Evolutionary conservation across 2,797 vertebrate species (phyloP), one percentile per base, ranked within the genome.

Genomic region (Hipposideros larvatus): DNA sequence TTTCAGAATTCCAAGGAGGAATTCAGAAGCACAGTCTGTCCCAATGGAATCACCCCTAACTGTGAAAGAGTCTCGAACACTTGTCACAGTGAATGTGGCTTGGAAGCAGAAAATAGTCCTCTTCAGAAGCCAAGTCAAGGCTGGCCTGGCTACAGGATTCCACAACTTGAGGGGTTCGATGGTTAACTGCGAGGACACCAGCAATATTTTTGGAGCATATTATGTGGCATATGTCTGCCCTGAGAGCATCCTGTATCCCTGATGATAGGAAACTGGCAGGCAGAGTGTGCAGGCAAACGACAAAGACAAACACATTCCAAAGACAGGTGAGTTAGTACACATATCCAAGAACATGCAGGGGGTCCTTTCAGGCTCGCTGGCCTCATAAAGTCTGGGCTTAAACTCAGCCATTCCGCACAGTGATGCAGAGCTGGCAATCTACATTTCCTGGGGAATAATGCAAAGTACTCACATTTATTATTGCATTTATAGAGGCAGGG

Each of bases 281-380:
- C 95, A 96, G 98, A 95, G 98, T 93, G 90, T 97, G 95, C 98
- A 94, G 98, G 97, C 97, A 97, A 78, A 97, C 96, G 97, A 97
- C 98, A 90, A 95, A 98, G 96, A 98, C 91, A 95, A 97, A 97
- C 89, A 96, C 97, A 98, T 13, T 4, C 94, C 95, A 96, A 96
- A 98, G 95, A 97, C 78, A 97, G 95, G 90, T 96, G 93, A 96
- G 96, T 98, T 98, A 98, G 97, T 98, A 98, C 82, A 97, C 0
- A 3, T 92, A 53, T 95, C 92, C 70, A 80, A 97, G 94, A 97
- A 96, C 98, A 98, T 98, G 98, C 98, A 98, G 86, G 65, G 95
- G 66, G 95, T 92, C 94, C 88, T 97, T 73, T 57, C 94, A 91
- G 80, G 90, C 97, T 71, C 66, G 31, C 21, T 37, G 74, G 86